Base-by-base conservation (phyloP, 2,797 vertebrate genomes). In the Garrulus glandarius region DNA sequence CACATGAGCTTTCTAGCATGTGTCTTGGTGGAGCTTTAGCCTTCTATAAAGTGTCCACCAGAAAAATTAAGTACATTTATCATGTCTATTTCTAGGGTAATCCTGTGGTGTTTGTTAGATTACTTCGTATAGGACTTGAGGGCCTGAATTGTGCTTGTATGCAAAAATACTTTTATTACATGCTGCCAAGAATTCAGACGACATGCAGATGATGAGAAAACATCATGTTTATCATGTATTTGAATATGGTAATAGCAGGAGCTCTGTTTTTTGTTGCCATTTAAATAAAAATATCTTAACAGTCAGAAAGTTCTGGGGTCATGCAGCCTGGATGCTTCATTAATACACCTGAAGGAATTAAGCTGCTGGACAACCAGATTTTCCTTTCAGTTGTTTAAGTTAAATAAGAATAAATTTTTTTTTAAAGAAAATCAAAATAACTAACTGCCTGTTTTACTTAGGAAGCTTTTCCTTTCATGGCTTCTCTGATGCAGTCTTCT, bases 1-100 rank as follows among this genome's bases (percentile, higher is more conserved):
- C 10, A 1, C 24, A 3, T 27, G 26, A 74, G 11, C 56, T 22
- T 74, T 34, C 46, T 44, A 5, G 14, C 0, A 12, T 8, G 0
- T n/a, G 39, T 24, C 37, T 84, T 69, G 44, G 16, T 36, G 29
- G 17, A 76, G 10, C 50, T 72, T 72, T 26, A 44, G 49, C 29
- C 20, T 76, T 87, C 55, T 50, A 1, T 34, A 6, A 82, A 52
- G 37, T 59, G 77, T 56, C 26, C n/a, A n/a, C 19, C 13, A 36
- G 32, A 53, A 81, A 27, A 84, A 36, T 79, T 11, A 37, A 55
- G 19, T 39, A n/a, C 15, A 11, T 72, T 4, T 61, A 6, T 75
- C 77, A 63, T 55, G 13, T 47, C 30, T 84, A 0, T 80, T 86
- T 82, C 34, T 86, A 49, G 56, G 37, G 21, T 67, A 60, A 27